Conservation (phyloP, 2,113 vertebrate species). For the Ailurus styani region DNA sequence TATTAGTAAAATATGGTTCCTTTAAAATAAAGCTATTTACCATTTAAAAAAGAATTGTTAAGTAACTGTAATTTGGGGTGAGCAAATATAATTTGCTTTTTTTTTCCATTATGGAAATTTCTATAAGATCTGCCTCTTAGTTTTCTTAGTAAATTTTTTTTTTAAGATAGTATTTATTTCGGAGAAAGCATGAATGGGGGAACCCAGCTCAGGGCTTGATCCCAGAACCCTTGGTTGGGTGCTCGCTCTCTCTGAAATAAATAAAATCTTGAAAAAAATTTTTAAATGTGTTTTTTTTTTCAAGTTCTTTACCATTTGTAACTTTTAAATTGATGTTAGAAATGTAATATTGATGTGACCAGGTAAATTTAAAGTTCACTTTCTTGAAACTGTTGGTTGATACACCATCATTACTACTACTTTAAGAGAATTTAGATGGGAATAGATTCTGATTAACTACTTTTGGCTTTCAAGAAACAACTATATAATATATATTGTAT, state of each 20-base stretch:
- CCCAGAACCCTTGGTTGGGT: background rate
- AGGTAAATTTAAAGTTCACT: background rate
- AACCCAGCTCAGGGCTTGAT: background rate
- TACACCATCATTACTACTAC: background rate
- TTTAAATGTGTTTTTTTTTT: background rate
- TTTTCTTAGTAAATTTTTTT: conserved; percentile 20
- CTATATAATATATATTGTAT: background rate
- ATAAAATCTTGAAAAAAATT: background rate
- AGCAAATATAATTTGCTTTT: background rate
- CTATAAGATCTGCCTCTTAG: background rate
- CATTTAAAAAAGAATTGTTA: background rate
- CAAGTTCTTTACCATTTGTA: background rate
- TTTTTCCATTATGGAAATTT: background rate
- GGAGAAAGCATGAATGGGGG: background rate
- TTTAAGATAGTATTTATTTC: background rate
- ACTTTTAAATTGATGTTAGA: background rate
- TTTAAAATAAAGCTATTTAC: background rate
- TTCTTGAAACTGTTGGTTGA: background rate
- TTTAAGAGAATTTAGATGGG: background rate
- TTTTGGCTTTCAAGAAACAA: background rate
- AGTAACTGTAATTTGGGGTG: too few species aligned
- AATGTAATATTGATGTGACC: background rate
- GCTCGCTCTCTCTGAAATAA: background rate
- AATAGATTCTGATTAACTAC: background rate
- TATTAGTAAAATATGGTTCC: background rate